These are phyloP conservation scores for Sinopyrophorus schimmeli DNA, from an alignment of 2,888 invertebrate genomes.

Conservation along the genomic window DNA sequence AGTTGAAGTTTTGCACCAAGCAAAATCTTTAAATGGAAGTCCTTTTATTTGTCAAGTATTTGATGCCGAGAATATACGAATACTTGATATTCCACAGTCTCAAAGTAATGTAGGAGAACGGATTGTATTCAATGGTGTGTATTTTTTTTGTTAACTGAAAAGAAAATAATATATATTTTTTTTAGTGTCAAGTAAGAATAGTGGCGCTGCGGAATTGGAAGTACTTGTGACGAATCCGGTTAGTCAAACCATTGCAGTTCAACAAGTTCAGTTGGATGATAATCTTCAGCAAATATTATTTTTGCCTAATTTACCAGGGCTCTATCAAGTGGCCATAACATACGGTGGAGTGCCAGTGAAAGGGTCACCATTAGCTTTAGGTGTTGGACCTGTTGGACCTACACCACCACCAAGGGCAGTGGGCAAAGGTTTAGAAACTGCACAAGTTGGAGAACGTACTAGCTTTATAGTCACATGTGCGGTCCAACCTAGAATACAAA, in stretches of 20 bases:
- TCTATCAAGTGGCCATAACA: slow-evolving; percentile 66
- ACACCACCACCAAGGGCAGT: slow-evolving; percentile 63
- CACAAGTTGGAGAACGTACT: slow-evolving; percentile 71
- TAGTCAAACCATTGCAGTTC: slow-evolving; percentile 80
- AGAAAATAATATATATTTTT: slow-evolving; percentile 26
- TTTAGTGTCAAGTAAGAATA: slow-evolving; percentile 77
- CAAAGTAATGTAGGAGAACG: slow-evolving; percentile 82
- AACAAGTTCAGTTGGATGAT: slow-evolving; percentile 73
- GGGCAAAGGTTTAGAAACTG: slow-evolving; percentile 70
- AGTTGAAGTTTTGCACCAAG: slow-evolving; percentile 86
- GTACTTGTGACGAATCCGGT: slow-evolving; percentile 86
- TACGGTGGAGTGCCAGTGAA: slow-evolving; percentile 68
- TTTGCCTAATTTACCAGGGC: slow-evolving; percentile 82
- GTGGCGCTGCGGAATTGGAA: slow-evolving; percentile 83
- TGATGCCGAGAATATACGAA: slow-evolving; percentile 80
- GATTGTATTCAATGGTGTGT: slow-evolving; percentile 76
- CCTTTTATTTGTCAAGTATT: slow-evolving; percentile 93
- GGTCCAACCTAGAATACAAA: slow-evolving; percentile 66
- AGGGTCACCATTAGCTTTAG: slow-evolving; percentile 61
- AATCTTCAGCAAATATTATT: slow-evolving; percentile 76
- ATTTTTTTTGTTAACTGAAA: slow-evolving; percentile 2
- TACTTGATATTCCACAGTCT: slow-evolving; percentile 75
- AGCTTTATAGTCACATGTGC: slow-evolving; percentile 69
- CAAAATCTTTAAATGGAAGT: slow-evolving; percentile 88
- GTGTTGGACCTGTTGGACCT: slow-evolving; percentile 65